Conservation (phyloP, 2,113 vertebrate genomes). For the Rhodinocichla rosea region DNA sequence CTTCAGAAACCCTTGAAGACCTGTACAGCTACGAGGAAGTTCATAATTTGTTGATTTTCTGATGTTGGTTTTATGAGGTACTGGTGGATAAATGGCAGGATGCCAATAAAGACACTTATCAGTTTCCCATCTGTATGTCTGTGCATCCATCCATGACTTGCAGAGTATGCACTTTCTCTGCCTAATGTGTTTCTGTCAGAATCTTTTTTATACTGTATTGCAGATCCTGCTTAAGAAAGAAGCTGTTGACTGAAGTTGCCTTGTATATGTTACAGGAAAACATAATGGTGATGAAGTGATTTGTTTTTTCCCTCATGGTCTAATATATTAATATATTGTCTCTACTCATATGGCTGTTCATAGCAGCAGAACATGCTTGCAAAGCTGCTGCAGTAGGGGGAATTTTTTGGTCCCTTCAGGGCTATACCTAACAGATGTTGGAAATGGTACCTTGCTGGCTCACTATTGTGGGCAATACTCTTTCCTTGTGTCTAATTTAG, state of each 20-base stretch:
- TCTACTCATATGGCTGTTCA: neutral
- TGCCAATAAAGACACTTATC: neutral
- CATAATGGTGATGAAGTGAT: neutral
- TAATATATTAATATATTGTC: neutral
- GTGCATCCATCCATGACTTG: neutral
- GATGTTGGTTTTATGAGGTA: neutral
- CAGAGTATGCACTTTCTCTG: neutral
- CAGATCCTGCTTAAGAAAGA: neutral
- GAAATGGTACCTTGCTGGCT: neutral
- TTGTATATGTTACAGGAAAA: neutral
- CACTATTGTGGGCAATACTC: neutral
- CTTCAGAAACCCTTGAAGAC: neutral
- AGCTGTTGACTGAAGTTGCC: neutral
- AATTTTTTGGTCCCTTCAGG: neutral
- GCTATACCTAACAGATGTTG: neutral
- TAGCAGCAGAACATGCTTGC: neutral
- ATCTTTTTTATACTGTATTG: neutral
- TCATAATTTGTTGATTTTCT: neutral
- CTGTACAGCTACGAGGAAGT: neutral
- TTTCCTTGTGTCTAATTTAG: neutral
- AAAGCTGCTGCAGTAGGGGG: neutral
- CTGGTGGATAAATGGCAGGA: neutral
- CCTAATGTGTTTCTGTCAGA: neutral
- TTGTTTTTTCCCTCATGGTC: neutral
- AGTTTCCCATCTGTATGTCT: neutral